Percentiles rank a stretch among this genome's conserved stretches.
These are phyloP conservation scores for Calliphora vicina DNA, from an alignment of 1,140 invertebrate species.

Conservation along the genomic window DNA sequence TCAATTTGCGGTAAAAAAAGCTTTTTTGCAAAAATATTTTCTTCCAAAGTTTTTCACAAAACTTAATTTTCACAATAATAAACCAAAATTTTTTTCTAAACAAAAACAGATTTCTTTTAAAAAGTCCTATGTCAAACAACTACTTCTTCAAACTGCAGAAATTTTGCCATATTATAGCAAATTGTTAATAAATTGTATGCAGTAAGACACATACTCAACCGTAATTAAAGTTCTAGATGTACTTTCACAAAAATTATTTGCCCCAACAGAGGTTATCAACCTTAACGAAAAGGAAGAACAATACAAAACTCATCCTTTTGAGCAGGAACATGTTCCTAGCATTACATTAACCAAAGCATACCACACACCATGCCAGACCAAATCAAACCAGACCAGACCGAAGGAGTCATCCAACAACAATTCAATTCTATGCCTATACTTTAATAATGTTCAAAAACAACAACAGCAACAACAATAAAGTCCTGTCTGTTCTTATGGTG, in stretches of 20 bases:
- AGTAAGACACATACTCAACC: neutral
- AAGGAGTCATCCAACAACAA: neutral
- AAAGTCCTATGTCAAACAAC: too few relatives aligned
- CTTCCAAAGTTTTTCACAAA: too few relatives aligned
- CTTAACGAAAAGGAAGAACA: neutral
- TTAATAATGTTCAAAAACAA: neutral
- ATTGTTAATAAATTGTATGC: too few relatives aligned
- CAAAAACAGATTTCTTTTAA: too few relatives aligned
- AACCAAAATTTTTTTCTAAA: too few relatives aligned
- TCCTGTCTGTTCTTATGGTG: neutral
- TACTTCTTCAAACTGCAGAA: too few relatives aligned
- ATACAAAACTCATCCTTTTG: neutral
- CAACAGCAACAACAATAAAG: neutral
- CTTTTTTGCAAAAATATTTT: too few relatives aligned
- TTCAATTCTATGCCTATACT: neutral
- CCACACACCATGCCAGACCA: neutral
- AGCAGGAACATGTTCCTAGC: neutral
- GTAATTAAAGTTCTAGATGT: neutral
- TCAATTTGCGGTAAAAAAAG: too few relatives aligned
- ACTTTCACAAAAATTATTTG: conserved; percentile 1
- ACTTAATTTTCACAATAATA: too few relatives aligned
- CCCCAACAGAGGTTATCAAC: neutral
- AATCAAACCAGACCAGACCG: neutral
- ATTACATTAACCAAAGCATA: neutral
- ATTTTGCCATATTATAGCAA: too few relatives aligned